These are phyloP conservation scores for Tragulus kanchil DNA, from an alignment of 2,113 vertebrate genomes.

Conservation along the genomic window DNA sequence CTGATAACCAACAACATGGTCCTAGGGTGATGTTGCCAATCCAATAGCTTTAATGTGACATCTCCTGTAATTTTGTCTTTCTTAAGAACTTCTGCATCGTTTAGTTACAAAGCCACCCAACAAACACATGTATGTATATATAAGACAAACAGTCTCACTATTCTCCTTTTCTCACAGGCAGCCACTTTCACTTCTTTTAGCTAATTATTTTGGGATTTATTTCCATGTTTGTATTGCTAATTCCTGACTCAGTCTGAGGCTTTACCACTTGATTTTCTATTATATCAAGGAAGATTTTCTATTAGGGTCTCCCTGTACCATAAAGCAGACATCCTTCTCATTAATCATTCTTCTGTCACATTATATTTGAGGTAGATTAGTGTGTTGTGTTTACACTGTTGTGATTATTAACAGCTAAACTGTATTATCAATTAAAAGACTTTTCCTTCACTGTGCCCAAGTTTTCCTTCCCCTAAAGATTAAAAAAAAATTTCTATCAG, in stretches of 20 bases:
- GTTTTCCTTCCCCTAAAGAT: neutral
- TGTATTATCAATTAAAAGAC: neutral
- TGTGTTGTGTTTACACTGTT: neutral
- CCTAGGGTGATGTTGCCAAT: neutral
- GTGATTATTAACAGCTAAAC: neutral
- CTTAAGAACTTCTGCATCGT: constrained; percentile 1
- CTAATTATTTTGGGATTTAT: neutral
- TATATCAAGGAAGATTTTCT: neutral
- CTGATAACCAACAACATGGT: neutral
- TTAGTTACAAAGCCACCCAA: neutral
- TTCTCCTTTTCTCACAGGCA: neutral
- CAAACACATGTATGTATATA: neutral
- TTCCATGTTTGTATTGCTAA: neutral
- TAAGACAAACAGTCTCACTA: neutral
- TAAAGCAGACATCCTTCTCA: neutral
- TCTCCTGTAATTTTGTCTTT: neutral
- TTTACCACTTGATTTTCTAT: neutral
- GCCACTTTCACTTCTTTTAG: neutral
- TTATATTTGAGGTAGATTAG: neutral
- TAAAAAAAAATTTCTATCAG: neutral
- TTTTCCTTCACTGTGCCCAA: neutral
- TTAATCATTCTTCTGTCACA: neutral
- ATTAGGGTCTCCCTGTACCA: neutral
- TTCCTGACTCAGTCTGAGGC: neutral
- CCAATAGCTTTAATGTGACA: neutral